Evolutionary conservation across 64 coral and sea anemone genomes (phyloP).

Genomic region (Montipora foliosa): DNA sequence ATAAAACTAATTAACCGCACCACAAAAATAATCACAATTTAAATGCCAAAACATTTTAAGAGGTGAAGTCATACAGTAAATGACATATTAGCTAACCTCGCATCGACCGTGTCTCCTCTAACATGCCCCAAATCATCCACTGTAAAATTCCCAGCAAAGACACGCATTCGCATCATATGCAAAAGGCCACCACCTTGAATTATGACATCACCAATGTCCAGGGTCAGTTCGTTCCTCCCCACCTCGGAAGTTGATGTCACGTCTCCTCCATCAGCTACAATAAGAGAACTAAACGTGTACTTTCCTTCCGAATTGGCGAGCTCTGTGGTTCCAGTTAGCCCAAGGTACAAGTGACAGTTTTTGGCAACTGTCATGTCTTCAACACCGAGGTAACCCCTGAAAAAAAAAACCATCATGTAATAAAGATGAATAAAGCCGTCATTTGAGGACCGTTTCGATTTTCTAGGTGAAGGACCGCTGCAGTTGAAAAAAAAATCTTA

Average conservation of each 20-base stretch:
- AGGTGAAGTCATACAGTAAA: no score
- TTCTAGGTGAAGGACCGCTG: no score
- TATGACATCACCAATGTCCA: constrained; percentile 63
- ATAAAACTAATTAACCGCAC: no score
- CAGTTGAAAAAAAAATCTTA: no score
- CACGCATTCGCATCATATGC: constrained; percentile 83
- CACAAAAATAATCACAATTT: no score
- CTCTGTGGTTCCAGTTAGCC: constrained; percentile 77
- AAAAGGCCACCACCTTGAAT: constrained; percentile 77
- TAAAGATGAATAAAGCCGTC: neutral
- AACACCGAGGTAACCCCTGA: constrained; percentile 83
- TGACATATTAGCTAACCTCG: constrained; percentile 36
- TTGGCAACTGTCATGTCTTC: constrained; percentile 81
- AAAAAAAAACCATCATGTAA: neutral
- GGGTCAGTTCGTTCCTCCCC: constrained; percentile 37
- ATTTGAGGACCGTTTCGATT: no score
- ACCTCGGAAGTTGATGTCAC: constrained; percentile 89
- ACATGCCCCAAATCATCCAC: constrained; percentile 91
- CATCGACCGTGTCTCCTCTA: constrained; percentile 65
- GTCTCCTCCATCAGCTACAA: constrained; percentile 92
- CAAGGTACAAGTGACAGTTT: constrained; percentile 79
- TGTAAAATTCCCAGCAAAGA: constrained; percentile 80
- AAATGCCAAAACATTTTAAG: no score
- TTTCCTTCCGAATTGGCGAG: constrained; percentile 73
- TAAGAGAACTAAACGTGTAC: constrained; percentile 72